Conservation (phyloP, 2,888 invertebrate species). For the Oligia strigilis region DNA sequence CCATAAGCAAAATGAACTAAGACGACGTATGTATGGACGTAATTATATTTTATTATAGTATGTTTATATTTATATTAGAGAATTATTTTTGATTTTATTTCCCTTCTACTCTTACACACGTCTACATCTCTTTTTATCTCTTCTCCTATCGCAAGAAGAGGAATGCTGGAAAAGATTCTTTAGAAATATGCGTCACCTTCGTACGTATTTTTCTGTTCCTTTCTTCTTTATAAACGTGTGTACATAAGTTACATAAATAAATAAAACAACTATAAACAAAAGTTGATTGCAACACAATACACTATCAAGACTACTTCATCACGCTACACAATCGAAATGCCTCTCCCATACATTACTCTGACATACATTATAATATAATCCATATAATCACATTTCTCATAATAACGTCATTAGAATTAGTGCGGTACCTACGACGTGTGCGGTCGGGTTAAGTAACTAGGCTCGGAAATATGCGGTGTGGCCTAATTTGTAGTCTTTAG, state of each 20-base stretch:
- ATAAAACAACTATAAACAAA: not conserved
- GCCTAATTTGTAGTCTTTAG: slow-evolving; percentile 24
- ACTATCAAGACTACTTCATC: slow-evolving; percentile 74
- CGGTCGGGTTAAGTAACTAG: slow-evolving; percentile 78
- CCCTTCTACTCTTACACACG: too few species aligned
- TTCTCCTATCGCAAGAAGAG: too few species aligned
- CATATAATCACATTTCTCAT: slow-evolving; percentile 89
- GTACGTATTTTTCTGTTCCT: too few species aligned
- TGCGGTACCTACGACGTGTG: slow-evolving; percentile 83
- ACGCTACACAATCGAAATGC: slow-evolving; percentile 73
- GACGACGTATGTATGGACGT: too few species aligned
- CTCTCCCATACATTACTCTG: slow-evolving; percentile 87
- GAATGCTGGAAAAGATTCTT: too few species aligned
- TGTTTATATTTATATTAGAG: too few species aligned
- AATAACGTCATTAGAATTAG: slow-evolving; percentile 90
- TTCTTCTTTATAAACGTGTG: too few species aligned
- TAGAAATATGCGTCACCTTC: too few species aligned
- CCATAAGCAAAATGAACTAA: not conserved
- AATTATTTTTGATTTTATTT: too few species aligned
- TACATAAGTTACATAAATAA: too few species aligned
- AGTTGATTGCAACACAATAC: slow-evolving; percentile 35
- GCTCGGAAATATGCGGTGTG: slow-evolving; percentile 43
- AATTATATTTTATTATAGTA: too few species aligned
- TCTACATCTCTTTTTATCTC: too few species aligned
- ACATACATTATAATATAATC: slow-evolving; percentile 89